Evolutionary conservation across 2,888 invertebrate genomes (phyloP).

Genomic region (Andrena trimmerana): DNA sequence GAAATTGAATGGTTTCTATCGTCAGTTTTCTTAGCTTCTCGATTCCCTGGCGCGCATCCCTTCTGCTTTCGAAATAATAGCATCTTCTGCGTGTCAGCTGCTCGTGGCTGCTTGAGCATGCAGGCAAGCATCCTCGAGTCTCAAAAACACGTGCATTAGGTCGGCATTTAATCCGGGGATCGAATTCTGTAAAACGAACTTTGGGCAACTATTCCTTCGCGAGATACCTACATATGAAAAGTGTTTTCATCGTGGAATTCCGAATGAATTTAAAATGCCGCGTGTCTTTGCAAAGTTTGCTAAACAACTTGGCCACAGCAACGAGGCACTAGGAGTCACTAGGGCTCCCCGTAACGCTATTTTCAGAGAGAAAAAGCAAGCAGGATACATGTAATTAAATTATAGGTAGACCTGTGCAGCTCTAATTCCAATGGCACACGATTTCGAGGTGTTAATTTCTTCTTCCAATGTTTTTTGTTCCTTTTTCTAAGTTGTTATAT

Average conservation of each 20-base stretch:
- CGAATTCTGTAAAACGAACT: constrained; percentile 5
- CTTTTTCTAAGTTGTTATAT: background rate
- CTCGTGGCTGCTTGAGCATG: background rate
- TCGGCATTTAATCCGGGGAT: constrained; percentile 16
- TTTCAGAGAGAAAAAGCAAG: too few relatives aligned
- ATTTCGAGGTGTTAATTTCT: background rate
- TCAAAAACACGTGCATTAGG: constrained; percentile 6
- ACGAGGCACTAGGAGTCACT: too few relatives aligned
- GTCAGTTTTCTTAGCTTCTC: background rate
- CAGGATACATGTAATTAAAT: too few relatives aligned
- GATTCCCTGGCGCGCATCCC: too few relatives aligned
- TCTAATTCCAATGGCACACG: background rate
- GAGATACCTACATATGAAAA: background rate
- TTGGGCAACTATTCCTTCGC: background rate
- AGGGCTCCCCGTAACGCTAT: too few relatives aligned
- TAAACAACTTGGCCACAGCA: too few relatives aligned
- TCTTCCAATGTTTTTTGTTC: background rate
- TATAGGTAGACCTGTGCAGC: too few relatives aligned
- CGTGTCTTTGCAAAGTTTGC: too few relatives aligned
- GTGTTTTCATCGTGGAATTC: background rate
- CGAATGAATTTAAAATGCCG: background rate
- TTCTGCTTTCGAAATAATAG: background rate
- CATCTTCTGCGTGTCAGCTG: too few relatives aligned
- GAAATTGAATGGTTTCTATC: background rate
- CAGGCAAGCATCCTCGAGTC: background rate